Evolutionary conservation across 1,140 invertebrate species (phyloP).

Genomic region (Drosophila ironensis): DNA sequence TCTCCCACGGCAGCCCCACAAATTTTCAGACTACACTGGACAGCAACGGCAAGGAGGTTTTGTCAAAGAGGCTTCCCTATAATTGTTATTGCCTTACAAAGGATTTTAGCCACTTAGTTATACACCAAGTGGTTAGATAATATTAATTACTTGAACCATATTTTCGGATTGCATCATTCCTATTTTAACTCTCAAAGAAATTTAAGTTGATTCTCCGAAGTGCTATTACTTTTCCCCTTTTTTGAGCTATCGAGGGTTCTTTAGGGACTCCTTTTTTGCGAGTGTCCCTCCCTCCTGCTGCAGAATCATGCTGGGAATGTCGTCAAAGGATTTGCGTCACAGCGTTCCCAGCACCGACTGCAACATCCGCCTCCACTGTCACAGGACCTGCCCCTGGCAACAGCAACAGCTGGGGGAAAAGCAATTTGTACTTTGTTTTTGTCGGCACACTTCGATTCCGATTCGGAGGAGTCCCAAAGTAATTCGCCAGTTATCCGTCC

Average conservation of each 20-base stretch:
- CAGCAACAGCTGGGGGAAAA: slow-evolving; percentile 34
- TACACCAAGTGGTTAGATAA: no score
- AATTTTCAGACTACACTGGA: not conserved
- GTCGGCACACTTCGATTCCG: slow-evolving; percentile 18
- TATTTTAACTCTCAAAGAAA: no score
- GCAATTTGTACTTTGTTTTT: slow-evolving; percentile 33
- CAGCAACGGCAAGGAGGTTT: no score
- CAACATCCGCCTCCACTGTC: slow-evolving; percentile 1
- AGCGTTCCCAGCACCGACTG: slow-evolving; percentile 10
- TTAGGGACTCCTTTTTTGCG: not conserved
- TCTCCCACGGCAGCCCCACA: not conserved
- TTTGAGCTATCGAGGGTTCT: no score
- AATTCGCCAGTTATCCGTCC: not conserved
- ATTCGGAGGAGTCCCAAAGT: slow-evolving; percentile 15
- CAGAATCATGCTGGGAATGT: slow-evolving; percentile 36
- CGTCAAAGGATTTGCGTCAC: slow-evolving; percentile 62
- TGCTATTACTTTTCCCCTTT: not conserved
- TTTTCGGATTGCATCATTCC: no score
- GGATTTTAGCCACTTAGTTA: no score
- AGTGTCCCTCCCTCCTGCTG: slow-evolving; percentile 6
- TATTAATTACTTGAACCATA: no score
- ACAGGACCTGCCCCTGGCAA: slow-evolving; percentile 1
- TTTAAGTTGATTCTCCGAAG: no score
- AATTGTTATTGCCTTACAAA: no score
- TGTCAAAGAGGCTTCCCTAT: no score